Evolutionary conservation across 2,113 vertebrate species (phyloP).

Genomic region (Chamaetylas fuelleborni): DNA sequence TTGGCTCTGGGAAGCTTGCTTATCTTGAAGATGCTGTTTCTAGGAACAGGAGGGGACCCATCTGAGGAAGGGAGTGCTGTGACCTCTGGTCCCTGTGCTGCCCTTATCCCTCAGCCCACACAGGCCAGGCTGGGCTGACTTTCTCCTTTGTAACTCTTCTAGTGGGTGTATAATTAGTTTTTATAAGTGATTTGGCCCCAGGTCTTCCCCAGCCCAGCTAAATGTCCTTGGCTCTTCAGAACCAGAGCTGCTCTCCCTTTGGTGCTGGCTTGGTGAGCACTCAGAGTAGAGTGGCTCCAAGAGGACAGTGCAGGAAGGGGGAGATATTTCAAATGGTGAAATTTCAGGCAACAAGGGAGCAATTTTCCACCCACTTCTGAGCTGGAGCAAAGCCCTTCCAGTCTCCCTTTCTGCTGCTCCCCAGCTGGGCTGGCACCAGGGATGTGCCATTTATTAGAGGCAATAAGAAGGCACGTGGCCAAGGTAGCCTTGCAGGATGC

Average conservation of each 20-base stretch:
- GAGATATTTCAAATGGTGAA: conserved; percentile 17
- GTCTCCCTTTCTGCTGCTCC: neutral
- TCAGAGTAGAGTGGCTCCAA: conserved; percentile 38
- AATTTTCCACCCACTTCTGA: conserved; percentile 61
- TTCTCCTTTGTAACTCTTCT: neutral
- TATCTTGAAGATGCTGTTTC: neutral
- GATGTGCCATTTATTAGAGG: conserved; percentile 7
- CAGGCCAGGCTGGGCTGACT: neutral
- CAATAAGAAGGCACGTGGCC: conserved; percentile 26
- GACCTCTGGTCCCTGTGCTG: neutral
- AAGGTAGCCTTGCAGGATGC: conserved; percentile 2
- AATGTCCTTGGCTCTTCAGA: conserved; percentile 18
- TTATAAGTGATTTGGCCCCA: conserved; percentile 1
- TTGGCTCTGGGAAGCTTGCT: neutral
- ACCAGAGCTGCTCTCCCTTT: neutral
- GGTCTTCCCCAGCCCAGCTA: neutral
- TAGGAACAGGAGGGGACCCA: neutral
- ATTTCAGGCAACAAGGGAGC: conserved; percentile 50
- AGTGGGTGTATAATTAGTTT: neutral
- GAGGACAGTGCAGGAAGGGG: neutral
- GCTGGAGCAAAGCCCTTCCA: conserved; percentile 50
- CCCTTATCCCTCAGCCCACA: neutral
- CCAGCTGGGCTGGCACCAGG: conserved; percentile 54
- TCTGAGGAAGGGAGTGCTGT: neutral
- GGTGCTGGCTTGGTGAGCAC: conserved; percentile 4